Base-by-base conservation (phyloP, 2,888 invertebrate species). In the Arctia plantaginis region DNA sequence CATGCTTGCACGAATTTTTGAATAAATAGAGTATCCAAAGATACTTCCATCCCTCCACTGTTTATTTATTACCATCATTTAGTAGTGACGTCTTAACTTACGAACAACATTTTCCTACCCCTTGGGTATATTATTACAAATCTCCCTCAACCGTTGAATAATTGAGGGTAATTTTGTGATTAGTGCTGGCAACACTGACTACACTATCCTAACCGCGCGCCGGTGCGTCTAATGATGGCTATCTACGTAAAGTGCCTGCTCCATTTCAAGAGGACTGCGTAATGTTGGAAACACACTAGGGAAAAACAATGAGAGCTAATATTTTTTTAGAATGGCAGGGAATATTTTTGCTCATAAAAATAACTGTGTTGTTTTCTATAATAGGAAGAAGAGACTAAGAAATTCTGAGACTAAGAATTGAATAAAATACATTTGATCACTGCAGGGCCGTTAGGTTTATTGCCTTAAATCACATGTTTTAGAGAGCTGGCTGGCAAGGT, bases 121-220 rank as follows among this genome's bases (percentile, higher is more conserved):
- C 70, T 65, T 62, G 51, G 35, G 75, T 75, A 79, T 76, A 83
- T 77, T 83, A 84, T 80, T 82, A 82, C 77, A 84, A 84, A 83
- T 77, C 66, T 77, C 77, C 73, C 80, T 73, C 81, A 77, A 82
- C 73, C 71, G 77, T 68, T 82, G 83, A 84, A 82, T 84, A 84
- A 84, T 84, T 84, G 81, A 80, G 71, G 80, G 81, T 78, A 84
- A 84, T 84, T 79, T 84, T 80, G 80, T 84, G 84, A 84, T 84
- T 84, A 84, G 84, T 83, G 79, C 74, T 74, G 74, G 75, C 71
- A 72, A 72, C 82, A 83, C 76, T 77, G 81, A 78, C 78, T 83
- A 84, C 81, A 84, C 85, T 84, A 81, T 78, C 84, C 81, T 76
- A 81, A 77, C 79, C 79, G 62, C 62, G 30, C 62, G 70, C 77